These are phyloP conservation scores for Pachypeltis micranthus DNA, from an alignment of 1,140 invertebrate species.

Conservation along the genomic window DNA sequence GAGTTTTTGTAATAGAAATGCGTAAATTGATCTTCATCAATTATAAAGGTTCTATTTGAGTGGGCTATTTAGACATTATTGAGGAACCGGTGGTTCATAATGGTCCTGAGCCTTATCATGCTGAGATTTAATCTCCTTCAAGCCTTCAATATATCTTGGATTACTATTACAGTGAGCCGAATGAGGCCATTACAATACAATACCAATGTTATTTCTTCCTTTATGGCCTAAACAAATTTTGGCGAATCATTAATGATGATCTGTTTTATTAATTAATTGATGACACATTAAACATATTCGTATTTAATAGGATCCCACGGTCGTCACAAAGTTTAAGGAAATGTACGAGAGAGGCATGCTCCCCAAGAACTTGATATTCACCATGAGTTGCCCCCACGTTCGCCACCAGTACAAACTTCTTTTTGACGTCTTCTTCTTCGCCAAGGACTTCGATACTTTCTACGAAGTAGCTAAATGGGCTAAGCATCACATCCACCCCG, in stretches of 20 bases:
- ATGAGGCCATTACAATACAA: neutral
- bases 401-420: conserved; percentile 46
- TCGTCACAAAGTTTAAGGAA: conserved; percentile 46
- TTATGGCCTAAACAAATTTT: neutral
- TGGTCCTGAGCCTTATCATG: too few relatives aligned
- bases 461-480: conserved; percentile 44
- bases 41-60: too few relatives aligned
- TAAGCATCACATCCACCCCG: conserved; percentile 46
- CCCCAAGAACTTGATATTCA: conserved; percentile 47
- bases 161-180: neutral
- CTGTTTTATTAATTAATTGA: too few relatives aligned
- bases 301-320: conserved; percentile 38
- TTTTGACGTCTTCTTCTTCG: conserved; percentile 55
- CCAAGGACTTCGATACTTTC: conserved; percentile 39
- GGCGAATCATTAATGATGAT: neutral
- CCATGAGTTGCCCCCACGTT: conserved; percentile 45
- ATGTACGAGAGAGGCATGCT: conserved; percentile 43
- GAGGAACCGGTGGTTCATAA: too few relatives aligned
- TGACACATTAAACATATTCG: neutral
- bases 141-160: too few relatives aligned
- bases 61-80: too few relatives aligned
- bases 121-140: too few relatives aligned
- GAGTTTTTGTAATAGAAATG: too few relatives aligned
- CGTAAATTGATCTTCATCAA: too few relatives aligned
- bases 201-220: too few relatives aligned